Evolutionary conservation across 92 coral and sea anemone genomes (phyloP), one percentile per base, ranked within the genome.

Genomic region (Bergia sp.): DNA sequence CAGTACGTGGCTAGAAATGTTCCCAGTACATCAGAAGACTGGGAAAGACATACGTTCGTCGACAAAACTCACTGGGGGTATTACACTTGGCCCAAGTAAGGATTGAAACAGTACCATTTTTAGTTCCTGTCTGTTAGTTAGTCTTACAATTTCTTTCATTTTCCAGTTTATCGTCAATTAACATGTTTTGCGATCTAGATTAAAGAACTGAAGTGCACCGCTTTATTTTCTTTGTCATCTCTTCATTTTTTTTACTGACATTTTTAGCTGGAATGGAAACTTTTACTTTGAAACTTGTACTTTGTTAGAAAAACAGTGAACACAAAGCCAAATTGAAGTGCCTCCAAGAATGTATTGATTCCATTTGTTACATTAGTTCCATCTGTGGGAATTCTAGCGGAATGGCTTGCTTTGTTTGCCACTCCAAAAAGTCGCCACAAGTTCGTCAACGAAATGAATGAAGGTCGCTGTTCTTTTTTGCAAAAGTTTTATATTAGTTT

Each of bases 61-160:
- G 99, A 97, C 81, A 97, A 97, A 76, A 94, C 99, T 11, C 99
- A 97, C 84, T 97, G 99, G 98, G 99, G 99, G 73, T 97, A 94
- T 87, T 97, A 97, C 90, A 88, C 98, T 0, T 97, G 99, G 99
- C 99, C 99, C 82, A 94, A 93, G 99, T 95, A 94, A 93, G 97
- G 57, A 80, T 45, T 80, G 23, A 37, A 29, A 29, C 85, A 42
- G 36, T 49, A 21, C 2, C 18, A 7, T 20, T 64, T 8, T 44
- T 3, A 29, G 61, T 47, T 39, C n/a, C 40, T 69, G 4, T 36
- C 53, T 50, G 44, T 86, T 67, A 0, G 2, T 79, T 80, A 36
- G 5, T 44, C n/a, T 1, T 44, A 6, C 7, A 3, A 0, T 40
- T 49, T 37, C 29, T 80, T 80, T 45, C 1, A 29, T 44, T 44